phyloP scores from a whole-genome alignment of 2,888 invertebrate species.

The Sisyra nigra region DNA sequence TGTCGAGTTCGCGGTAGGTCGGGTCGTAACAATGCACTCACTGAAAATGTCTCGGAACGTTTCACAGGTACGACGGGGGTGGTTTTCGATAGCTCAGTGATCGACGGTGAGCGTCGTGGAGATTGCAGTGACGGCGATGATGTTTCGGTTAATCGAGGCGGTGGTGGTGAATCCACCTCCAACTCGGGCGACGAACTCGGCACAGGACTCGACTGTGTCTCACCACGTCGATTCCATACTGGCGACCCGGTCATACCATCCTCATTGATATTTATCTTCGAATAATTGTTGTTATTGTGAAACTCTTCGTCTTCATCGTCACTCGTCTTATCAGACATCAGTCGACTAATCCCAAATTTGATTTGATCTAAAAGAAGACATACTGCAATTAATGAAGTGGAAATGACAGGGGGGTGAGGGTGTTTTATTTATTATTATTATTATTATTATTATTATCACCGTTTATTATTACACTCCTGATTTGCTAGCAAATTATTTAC shows the following conservation, averaged over 20 bases:
- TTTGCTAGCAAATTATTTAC: slow-evolving; percentile 1
- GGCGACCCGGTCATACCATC: slow-evolving; percentile 30
- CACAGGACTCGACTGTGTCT: slow-evolving; percentile 26
- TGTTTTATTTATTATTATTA: too few relatives aligned
- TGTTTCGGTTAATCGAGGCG: slow-evolving; percentile 29
- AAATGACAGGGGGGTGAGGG: neutral
- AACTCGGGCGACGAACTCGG: slow-evolving; percentile 48
- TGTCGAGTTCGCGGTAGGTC: slow-evolving; percentile 42
- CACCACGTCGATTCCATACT: slow-evolving; percentile 38
- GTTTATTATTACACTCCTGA: neutral
- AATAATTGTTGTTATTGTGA: slow-evolving; percentile 29
- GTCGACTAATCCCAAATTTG: slow-evolving; percentile 69
- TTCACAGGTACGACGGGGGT: slow-evolving; percentile 29
- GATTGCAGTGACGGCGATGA: slow-evolving; percentile 30
- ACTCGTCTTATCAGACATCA: slow-evolving; percentile 46
- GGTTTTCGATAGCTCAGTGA: slow-evolving; percentile 25
- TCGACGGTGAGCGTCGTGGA: slow-evolving; percentile 19
- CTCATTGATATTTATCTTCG: slow-evolving; percentile 23
- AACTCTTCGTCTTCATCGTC: slow-evolving; percentile 41
- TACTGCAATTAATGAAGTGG: neutral
- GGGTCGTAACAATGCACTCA: slow-evolving; percentile 64
- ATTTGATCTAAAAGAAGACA: slow-evolving; percentile 51
- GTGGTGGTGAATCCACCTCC: slow-evolving; percentile 60
- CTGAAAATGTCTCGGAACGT: slow-evolving; percentile 71
- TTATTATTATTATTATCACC: neutral